These are phyloP conservation scores for Xylota segnis DNA, from an alignment of 2,888 invertebrate species.

Conservation along the genomic window DNA sequence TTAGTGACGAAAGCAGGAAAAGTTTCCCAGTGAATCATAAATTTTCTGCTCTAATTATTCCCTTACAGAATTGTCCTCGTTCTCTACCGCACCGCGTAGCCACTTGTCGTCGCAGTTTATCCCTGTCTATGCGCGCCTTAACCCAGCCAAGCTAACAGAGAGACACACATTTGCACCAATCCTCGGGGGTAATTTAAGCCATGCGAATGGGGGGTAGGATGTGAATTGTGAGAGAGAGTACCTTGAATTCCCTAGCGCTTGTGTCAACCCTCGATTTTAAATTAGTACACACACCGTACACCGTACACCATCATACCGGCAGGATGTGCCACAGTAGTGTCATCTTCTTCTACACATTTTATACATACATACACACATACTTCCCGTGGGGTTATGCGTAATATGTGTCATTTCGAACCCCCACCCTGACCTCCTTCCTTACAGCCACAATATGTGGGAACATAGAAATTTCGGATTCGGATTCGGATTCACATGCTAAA, in stretches of 20 bases:
- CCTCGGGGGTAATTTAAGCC: slow-evolving; percentile 68
- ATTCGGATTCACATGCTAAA: slow-evolving; percentile 65
- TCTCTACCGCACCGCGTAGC: slow-evolving; percentile 33
- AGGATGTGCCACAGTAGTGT: slow-evolving; percentile 47
- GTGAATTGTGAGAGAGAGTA: slow-evolving; percentile 42
- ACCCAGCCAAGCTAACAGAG: slow-evolving; percentile 22
- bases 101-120: slow-evolving; percentile 60
- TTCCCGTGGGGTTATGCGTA: slow-evolving; percentile 9
- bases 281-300: slow-evolving; percentile 41
- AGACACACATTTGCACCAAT: slow-evolving; percentile 55
- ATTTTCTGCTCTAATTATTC: slow-evolving; percentile 76
- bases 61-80: slow-evolving; percentile 70
- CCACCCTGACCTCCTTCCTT: not conserved
- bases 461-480: slow-evolving; percentile 46
- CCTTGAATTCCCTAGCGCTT: slow-evolving; percentile 58
- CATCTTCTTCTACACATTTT: slow-evolving; percentile 40
- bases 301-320: too few species aligned
- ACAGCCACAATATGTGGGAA: not conserved
- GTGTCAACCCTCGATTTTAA: slow-evolving; percentile 61
- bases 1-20: slow-evolving; percentile 59
- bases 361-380: slow-evolving; percentile 15
- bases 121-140: slow-evolving; percentile 52
- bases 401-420: slow-evolving; percentile 34
- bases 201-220: slow-evolving; percentile 26
- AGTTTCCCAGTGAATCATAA: slow-evolving; percentile 73